These are phyloP conservation scores for Dissostichus mawsoni DNA, from an alignment of 2,113 vertebrate species.

Conservation along the genomic window DNA sequence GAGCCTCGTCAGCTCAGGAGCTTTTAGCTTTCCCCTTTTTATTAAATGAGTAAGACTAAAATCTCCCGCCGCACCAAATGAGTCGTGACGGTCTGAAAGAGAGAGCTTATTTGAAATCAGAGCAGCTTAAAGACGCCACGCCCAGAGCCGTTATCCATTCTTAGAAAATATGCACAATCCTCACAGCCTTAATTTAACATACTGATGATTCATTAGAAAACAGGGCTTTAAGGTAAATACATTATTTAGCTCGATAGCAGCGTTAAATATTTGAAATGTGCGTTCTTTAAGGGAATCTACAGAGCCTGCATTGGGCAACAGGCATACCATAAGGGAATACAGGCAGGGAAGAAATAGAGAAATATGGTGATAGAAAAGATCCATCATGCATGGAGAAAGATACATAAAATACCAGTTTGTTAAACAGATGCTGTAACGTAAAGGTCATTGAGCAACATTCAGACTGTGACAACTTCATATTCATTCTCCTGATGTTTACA, in stretches of 20 bases:
- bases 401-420: neutral
- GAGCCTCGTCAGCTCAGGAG: conserved; percentile 24
- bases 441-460: neutral
- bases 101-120: conserved; percentile 56
- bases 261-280: conserved; percentile 43
- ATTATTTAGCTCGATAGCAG: conserved; percentile 22
- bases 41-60: conserved; percentile 54
- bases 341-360: neutral
- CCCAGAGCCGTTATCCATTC: conserved; percentile 45
- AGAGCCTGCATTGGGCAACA: conserved; percentile 11
- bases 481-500: neutral
- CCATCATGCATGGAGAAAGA: neutral
- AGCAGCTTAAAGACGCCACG: conserved; percentile 38
- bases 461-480: neutral
- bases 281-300: conserved; percentile 23
- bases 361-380: neutral
- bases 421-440: neutral
- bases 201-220: conserved; percentile 54
- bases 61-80: conserved; percentile 46
- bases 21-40: conserved; percentile 36
- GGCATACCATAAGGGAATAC: no score
- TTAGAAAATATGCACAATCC: conserved; percentile 27
- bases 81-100: conserved; percentile 45
- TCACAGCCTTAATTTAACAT: conserved; percentile 28
- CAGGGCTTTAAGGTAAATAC: conserved; percentile 42